phyloP scores from a whole-genome alignment of 2,888 invertebrate genomes.

The Acanthosoma haemorrhoidale region DNA sequence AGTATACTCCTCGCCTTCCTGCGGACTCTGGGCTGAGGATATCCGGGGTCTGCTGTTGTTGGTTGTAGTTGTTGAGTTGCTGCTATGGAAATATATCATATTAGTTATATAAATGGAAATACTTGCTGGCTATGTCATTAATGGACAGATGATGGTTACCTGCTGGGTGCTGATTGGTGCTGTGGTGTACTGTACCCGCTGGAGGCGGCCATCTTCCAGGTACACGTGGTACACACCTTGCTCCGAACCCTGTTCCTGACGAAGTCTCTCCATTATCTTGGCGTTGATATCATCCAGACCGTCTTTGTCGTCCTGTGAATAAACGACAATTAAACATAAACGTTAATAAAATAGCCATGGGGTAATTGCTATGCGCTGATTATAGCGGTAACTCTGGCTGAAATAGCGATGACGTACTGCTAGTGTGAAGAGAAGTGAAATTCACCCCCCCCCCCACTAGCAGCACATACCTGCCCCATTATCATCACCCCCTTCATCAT shows the following conservation, averaged over 20 bases:
- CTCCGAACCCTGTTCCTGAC: conserved; percentile 31
- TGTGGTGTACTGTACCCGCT: conserved; percentile 33
- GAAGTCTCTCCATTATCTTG: conserved; percentile 32
- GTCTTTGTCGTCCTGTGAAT: too few species aligned
- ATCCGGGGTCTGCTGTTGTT: neutral
- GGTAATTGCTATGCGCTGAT: too few species aligned
- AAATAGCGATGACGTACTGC: too few species aligned
- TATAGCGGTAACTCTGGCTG: too few species aligned
- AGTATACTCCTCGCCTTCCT: neutral
- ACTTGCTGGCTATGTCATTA: neutral
- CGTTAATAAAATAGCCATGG: too few species aligned
- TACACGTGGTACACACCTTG: conserved; percentile 35
- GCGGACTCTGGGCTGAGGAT: neutral
- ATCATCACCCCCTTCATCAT: too few species aligned
- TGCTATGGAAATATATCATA: neutral
- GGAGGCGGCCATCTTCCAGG: conserved; percentile 34
- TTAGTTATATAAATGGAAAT: neutral
- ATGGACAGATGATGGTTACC: too few species aligned
- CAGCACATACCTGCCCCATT: too few species aligned
- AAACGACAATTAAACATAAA: too few species aligned
- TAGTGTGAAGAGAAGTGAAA: too few species aligned
- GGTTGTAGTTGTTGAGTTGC: neutral
- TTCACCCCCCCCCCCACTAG: too few species aligned
- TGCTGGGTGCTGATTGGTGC: neutral
- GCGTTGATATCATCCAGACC: conserved; percentile 28